Evolutionary conservation across 1,140 invertebrate species (phyloP).

Genomic region (Aphaenogaster rudis): DNA sequence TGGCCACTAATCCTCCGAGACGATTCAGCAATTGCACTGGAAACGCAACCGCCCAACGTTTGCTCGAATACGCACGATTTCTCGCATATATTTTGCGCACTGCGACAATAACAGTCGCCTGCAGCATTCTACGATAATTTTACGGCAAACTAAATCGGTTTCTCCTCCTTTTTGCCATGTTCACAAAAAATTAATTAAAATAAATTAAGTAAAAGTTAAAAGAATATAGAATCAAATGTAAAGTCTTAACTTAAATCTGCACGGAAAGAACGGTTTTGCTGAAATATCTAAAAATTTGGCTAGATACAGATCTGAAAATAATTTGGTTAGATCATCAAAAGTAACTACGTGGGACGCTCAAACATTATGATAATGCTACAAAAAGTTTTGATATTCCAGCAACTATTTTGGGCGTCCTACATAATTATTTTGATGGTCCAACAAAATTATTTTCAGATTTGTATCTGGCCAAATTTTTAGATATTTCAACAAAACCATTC

Average conservation of each 20-base stretch:
- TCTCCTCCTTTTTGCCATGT: not conserved
- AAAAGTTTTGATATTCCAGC: too few species aligned
- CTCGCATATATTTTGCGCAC: not conserved
- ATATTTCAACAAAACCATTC: too few species aligned
- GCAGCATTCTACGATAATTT: not conserved
- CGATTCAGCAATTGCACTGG: conserved; percentile 83
- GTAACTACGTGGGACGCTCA: too few species aligned
- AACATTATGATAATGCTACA: too few species aligned
- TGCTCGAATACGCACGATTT: not conserved
- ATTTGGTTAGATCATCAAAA: too few species aligned
- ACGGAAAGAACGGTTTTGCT: too few species aligned
- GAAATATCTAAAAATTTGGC: too few species aligned
- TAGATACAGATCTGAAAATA: too few species aligned
- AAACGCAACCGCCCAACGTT: conserved; percentile 24
- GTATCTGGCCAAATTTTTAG: too few species aligned
- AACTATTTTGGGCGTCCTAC: too few species aligned
- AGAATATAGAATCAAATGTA: not conserved
- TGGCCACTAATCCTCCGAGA: conserved; percentile 83
- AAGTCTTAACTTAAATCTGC: not conserved
- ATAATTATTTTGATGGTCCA: too few species aligned
- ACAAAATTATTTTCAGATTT: too few species aligned
- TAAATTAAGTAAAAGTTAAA: not conserved
- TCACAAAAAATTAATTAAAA: not conserved
- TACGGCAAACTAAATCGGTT: not conserved
- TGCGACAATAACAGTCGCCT: not conserved